A percentile compares a stretch with the other conserved stretches of the same genome.
Conservation (phyloP, 2,797 vertebrate genomes). For the Centropyge bicolor region DNA sequence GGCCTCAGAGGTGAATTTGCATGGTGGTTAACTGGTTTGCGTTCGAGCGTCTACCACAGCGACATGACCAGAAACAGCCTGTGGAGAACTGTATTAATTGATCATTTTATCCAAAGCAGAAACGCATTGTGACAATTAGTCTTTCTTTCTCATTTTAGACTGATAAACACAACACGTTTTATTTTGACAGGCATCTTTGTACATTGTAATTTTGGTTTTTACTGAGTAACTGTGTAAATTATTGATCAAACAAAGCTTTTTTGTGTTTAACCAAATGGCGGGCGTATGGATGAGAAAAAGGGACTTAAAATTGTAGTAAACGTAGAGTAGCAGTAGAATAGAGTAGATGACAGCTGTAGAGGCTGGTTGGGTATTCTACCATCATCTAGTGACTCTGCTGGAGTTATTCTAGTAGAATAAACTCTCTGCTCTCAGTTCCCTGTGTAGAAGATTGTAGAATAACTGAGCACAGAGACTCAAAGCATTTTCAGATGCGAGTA, state of each 20-base stretch:
- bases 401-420: conserved; percentile 35
- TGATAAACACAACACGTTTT: conserved; percentile 61
- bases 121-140: conserved; percentile 22
- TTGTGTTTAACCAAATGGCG: conserved; percentile 81
- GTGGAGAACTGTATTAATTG: conserved; percentile 37
- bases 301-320: conserved; percentile 77
- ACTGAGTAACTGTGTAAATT: conserved; percentile 76
- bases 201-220: conserved; percentile 75
- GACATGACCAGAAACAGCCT: conserved; percentile 37
- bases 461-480: conserved; percentile 47
- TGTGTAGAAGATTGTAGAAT: conserved; percentile 49
- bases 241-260: conserved; percentile 77
- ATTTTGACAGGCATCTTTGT: conserved; percentile 67
- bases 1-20: conserved; percentile 38
- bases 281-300: conserved; percentile 86
- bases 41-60: conserved; percentile 20
- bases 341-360: conserved; percentile 43
- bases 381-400: conserved; percentile 21
- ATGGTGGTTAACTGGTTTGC: conserved; percentile 35
- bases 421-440: conserved; percentile 36
- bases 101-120: conserved; percentile 55
- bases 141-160: conserved; percentile 38
- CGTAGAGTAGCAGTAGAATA: conserved; percentile 72
- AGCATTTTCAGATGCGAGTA: conserved; percentile 60
- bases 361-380: conserved; percentile 34